Evolutionary conservation across 2,888 invertebrate species (phyloP).

Genomic region (Torymus aiolomorphi): DNA sequence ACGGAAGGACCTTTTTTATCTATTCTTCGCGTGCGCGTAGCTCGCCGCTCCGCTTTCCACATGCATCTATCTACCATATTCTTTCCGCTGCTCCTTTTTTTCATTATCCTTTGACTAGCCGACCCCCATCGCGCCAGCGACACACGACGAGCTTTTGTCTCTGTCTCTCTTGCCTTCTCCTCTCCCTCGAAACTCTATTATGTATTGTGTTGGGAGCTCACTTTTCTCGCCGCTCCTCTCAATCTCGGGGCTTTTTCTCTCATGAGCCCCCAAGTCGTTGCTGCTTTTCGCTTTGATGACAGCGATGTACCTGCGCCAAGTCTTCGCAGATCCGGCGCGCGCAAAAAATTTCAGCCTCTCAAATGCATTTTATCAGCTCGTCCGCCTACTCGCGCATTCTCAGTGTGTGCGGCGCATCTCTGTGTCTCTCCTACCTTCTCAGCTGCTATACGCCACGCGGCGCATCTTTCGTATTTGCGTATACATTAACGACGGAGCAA

Average conservation of each 20-base stretch:
- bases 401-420: background rate
- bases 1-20: slow-evolving; percentile 27
- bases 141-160: background rate
- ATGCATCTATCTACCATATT: slow-evolving; percentile 19
- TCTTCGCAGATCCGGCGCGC: background rate
- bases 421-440: background rate
- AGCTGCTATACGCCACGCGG: no score
- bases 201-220: background rate
- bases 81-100: background rate
- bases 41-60: slow-evolving; percentile 18
- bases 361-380: slow-evolving; percentile 22
- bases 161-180: slow-evolving; percentile 13
- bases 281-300: background rate
- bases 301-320: background rate
- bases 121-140: background rate
- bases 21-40: background rate
- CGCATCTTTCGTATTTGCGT: no score
- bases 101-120: background rate
- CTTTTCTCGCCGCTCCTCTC: background rate
- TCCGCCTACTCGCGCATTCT: slow-evolving; percentile 22
- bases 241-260: slow-evolving; percentile 1
- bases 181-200: slow-evolving; percentile 21
- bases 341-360: background rate
- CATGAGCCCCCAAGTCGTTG: background rate
- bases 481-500: background rate